Evolutionary conservation across 1,140 invertebrate species (phyloP).

Genomic region (Heterodera schachtii): DNA sequence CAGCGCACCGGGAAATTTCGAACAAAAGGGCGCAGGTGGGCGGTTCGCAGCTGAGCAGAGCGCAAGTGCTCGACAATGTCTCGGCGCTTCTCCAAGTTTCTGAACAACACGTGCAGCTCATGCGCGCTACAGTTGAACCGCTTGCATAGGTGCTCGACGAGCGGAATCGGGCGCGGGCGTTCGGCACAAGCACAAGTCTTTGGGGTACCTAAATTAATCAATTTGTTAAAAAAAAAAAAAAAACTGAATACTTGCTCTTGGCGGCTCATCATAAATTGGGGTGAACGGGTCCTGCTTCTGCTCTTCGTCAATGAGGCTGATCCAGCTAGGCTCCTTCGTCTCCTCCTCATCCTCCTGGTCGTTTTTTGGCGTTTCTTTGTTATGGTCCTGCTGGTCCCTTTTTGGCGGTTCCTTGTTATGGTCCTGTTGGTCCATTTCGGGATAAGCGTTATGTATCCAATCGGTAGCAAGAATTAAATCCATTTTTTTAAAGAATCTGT

Average conservation of each 20-base stretch:
- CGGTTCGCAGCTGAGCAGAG: background rate
- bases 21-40: background rate
- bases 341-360: background rate
- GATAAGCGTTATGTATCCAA: background rate
- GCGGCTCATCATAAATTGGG: too few relatives aligned
- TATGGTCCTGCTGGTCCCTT: background rate
- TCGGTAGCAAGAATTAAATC: slow-evolving; percentile 12
- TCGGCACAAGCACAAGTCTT: too few relatives aligned
- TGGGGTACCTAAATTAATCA: too few relatives aligned
- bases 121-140: background rate
- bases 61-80: background rate
- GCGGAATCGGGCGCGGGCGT: background rate
- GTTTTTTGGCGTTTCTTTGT: background rate
- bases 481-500: background rate
- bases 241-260: too few relatives aligned
- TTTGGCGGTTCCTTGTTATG: background rate
- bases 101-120: slow-evolving; percentile 5
- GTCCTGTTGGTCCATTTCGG: background rate
- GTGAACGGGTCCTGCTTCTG: too few relatives aligned
- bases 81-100: background rate
- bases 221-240: too few relatives aligned
- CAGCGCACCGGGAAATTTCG: slow-evolving; percentile 1
- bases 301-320: too few relatives aligned
- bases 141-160: background rate
- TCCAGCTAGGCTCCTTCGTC: too few relatives aligned